These are phyloP conservation scores for Eupeodes corollae DNA, from an alignment of 1,140 invertebrate genomes.

Conservation along the genomic window DNA sequence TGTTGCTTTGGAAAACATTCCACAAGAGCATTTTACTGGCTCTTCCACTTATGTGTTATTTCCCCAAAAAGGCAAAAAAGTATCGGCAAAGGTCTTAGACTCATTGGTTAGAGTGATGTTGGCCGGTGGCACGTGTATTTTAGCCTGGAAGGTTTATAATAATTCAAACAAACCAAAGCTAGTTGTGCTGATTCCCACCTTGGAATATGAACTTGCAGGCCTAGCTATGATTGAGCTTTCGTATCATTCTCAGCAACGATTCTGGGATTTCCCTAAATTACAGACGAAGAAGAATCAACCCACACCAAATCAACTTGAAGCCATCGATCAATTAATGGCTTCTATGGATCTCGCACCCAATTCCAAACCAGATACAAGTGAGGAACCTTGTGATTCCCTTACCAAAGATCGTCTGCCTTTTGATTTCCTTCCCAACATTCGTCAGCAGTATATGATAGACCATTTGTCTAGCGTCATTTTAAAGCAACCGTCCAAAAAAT, in stretches of 20 bases:
- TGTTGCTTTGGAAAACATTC: slow-evolving; percentile 16
- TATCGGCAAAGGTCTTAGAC: slow-evolving; percentile 24
- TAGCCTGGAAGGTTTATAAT: slow-evolving; percentile 30
- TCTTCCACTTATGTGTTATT: slow-evolving; percentile 25
- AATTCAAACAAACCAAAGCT: slow-evolving; percentile 21
- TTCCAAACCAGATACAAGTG: slow-evolving; percentile 11
- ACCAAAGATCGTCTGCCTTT: slow-evolving; percentile 26
- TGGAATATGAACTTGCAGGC: slow-evolving; percentile 14
- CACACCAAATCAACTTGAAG: slow-evolving; percentile 17
- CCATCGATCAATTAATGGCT: slow-evolving; percentile 27
- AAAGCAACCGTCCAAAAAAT: slow-evolving; percentile 4
- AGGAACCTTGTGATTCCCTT: slow-evolving; percentile 14
- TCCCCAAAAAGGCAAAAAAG: slow-evolving; percentile 17
- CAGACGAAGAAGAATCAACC: slow-evolving; percentile 21
- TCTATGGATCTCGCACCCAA: slow-evolving; percentile 23
- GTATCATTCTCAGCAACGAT: slow-evolving; percentile 25
- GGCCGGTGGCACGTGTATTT: slow-evolving; percentile 14
- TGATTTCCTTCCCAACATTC: slow-evolving; percentile 22
- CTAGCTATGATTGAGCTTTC: slow-evolving; percentile 30
- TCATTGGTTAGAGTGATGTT: slow-evolving; percentile 23
- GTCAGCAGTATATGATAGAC: slow-evolving; percentile 27
- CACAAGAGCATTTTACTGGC: slow-evolving; percentile 25
- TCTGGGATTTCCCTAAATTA: slow-evolving; percentile 27
- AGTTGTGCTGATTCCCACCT: slow-evolving; percentile 24
- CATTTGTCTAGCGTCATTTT: slow-evolving; percentile 17